These are phyloP conservation scores for Darevskia mixta DNA, from an alignment of 2,797 vertebrate genomes.

Conservation along the genomic window DNA sequence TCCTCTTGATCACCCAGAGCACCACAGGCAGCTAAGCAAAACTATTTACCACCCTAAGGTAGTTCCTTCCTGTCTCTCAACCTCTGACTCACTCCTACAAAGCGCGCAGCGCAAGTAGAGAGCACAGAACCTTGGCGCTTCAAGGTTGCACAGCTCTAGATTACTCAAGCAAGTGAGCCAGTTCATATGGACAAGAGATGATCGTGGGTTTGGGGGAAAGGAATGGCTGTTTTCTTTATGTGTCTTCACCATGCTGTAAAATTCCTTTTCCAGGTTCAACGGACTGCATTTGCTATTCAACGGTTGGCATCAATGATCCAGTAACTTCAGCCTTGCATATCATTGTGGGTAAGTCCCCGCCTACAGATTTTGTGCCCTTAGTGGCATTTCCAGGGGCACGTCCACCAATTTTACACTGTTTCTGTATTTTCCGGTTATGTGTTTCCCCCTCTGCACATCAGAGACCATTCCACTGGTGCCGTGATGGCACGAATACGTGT, in stretches of 20 bases:
- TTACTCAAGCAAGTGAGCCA: no score
- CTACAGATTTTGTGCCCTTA: background rate
- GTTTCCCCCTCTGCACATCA: no score
- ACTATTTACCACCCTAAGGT: background rate
- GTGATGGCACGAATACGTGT: background rate
- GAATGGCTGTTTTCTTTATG: background rate
- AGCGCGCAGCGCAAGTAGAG: background rate
- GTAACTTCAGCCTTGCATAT: constrained; percentile 96
- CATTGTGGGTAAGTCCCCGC: constrained; percentile 86
- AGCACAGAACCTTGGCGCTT: background rate
- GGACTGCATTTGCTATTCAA: constrained; percentile 94
- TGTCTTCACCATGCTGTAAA: background rate
- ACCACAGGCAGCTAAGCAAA: background rate
- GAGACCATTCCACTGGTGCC: background rate
- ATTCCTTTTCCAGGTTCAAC: constrained; percentile 87
- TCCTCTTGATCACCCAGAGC: background rate
- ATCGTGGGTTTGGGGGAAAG: background rate
- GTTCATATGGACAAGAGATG: background rate
- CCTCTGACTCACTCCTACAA: background rate
- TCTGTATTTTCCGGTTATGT: background rate
- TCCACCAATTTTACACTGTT: background rate
- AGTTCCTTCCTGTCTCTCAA: background rate
- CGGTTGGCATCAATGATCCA: constrained; percentile 90
- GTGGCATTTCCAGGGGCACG: background rate
- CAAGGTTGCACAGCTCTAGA: background rate